Evolutionary conservation across 2,797 vertebrate genomes (phyloP).

Genomic region (Prionace glauca): DNA sequence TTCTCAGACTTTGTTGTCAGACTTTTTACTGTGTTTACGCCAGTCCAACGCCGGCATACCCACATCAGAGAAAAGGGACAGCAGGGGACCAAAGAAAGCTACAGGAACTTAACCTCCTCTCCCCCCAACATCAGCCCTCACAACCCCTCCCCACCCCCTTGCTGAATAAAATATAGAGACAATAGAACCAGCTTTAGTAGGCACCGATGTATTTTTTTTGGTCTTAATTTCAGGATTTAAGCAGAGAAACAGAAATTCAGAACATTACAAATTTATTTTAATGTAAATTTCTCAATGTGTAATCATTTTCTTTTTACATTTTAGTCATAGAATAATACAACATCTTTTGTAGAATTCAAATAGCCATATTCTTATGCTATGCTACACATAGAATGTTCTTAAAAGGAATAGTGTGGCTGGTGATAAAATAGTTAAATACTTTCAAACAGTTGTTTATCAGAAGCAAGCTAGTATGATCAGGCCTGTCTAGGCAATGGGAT

Average conservation of each 20-base stretch:
- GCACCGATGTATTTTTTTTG: not conserved
- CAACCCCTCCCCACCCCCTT: too few species aligned
- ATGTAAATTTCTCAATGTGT: not conserved
- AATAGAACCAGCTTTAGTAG: too few species aligned
- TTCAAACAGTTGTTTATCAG: conserved; percentile 40
- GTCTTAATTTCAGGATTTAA: not conserved
- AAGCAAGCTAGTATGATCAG: conserved; percentile 43
- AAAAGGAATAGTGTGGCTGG: not conserved
- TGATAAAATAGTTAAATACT: conserved; percentile 37
- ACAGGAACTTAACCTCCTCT: not conserved
- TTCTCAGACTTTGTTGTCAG: too few species aligned
- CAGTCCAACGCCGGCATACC: too few species aligned
- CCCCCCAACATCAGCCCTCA: too few species aligned
- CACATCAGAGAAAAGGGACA: not conserved
- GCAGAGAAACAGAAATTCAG: not conserved
- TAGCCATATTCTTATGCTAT: not conserved
- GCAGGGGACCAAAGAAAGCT: not conserved
- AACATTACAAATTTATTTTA: not conserved
- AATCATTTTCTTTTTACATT: not conserved
- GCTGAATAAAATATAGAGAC: not conserved
- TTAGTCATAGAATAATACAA: not conserved
- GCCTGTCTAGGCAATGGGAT: conserved; percentile 48
- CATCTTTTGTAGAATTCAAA: not conserved
- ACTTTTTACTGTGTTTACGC: too few species aligned
- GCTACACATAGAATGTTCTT: not conserved